Conservation (phyloP, 2,888 invertebrate species). For the Gastracanthus pulcherrimus region DNA sequence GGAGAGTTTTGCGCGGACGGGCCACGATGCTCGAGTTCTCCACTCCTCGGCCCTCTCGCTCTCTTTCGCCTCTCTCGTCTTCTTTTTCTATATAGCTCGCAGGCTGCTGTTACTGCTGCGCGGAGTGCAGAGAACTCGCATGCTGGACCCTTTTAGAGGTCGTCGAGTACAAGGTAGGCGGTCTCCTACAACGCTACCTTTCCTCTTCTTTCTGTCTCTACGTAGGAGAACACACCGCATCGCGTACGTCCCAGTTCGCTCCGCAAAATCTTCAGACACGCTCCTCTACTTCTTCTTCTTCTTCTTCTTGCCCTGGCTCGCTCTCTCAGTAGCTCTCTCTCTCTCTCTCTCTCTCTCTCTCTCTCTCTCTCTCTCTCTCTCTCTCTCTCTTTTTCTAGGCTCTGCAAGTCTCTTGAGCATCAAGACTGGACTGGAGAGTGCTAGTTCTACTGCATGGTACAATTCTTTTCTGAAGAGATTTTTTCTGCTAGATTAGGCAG, state of each 20-base stretch:
- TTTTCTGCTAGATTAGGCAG: too few relatives aligned
- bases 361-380: background rate
- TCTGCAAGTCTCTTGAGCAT: too few relatives aligned
- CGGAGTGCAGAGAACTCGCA: background rate
- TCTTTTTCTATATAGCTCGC: too few relatives aligned
- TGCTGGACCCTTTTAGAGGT: slow-evolving; percentile 40
- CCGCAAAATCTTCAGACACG: slow-evolving; percentile 22
- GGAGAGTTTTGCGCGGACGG: background rate
- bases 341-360: background rate
- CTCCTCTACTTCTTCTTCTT: background rate
- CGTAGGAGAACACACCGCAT: background rate
- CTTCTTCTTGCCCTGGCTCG: background rate
- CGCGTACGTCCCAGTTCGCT: slow-evolving; percentile 17
- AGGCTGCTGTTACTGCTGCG: background rate
- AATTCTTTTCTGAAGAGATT: background rate
- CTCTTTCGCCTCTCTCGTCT: too few relatives aligned
- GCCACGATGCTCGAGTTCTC: too few relatives aligned
- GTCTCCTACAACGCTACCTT: background rate
- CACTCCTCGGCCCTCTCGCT: background rate
- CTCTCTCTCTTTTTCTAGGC: too few relatives aligned
- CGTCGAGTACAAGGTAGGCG: slow-evolving; percentile 11
- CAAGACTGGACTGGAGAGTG: background rate
- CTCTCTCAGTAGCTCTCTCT: too few relatives aligned
- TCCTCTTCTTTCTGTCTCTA: background rate
- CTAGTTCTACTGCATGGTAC: background rate